These are phyloP conservation scores for Stegostoma tigrinum DNA, from an alignment of 2,113 vertebrate genomes.

Conservation along the genomic window DNA sequence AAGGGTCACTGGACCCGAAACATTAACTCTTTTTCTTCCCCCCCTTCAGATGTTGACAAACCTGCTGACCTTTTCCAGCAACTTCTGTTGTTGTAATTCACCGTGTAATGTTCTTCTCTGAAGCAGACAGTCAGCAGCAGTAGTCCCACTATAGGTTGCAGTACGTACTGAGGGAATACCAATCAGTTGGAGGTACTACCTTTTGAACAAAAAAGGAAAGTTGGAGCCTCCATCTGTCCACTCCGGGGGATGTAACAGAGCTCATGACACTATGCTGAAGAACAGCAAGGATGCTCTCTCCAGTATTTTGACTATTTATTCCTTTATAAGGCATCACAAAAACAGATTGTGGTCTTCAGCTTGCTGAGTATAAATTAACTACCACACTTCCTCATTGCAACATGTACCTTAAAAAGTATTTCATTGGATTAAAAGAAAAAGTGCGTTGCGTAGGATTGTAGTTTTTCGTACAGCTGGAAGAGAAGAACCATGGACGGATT, in stretches of 20 bases:
- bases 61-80: too few species aligned
- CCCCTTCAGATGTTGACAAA: too few species aligned
- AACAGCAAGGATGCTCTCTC: neutral
- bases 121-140: neutral
- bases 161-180: neutral
- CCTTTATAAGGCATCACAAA: neutral
- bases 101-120: neutral
- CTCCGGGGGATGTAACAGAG: neutral
- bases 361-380: neutral
- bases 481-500: neutral
- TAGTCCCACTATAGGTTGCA: neutral
- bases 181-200: neutral
- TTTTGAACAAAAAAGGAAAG: neutral
- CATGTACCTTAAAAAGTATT: neutral
- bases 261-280: neutral
- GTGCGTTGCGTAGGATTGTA: too few species aligned
- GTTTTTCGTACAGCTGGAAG: neutral
- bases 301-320: neutral
- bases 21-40: too few species aligned
- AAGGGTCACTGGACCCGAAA: too few species aligned
- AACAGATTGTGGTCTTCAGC: neutral
- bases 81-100: neutral
- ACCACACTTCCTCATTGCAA: neutral
- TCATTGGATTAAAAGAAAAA: neutral
- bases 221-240: neutral